phyloP scores from a whole-genome alignment of 2,113 vertebrate genomes.

The Silurus glanis region DNA sequence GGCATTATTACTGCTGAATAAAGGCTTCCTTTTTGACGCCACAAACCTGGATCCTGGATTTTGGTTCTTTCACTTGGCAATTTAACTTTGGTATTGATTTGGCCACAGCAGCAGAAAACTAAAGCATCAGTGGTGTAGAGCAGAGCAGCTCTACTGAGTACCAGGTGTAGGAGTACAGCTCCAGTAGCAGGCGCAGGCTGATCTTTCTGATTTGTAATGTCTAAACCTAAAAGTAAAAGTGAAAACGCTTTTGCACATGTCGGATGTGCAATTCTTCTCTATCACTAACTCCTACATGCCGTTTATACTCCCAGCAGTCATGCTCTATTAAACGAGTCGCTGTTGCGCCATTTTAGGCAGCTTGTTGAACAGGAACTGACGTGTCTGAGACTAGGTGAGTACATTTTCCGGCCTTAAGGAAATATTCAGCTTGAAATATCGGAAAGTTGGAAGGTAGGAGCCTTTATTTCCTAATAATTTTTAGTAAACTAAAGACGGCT shows the following conservation, averaged over 20 bases:
- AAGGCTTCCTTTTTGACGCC: too few species aligned
- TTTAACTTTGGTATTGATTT: too few species aligned
- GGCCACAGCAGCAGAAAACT: too few species aligned
- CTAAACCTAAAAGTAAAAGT: neutral
- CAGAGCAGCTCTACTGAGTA: neutral
- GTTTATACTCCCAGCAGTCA: neutral
- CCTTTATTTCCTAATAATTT: slow-evolving; percentile 25
- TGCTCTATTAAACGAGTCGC: slow-evolving; percentile 41
- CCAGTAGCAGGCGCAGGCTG: neutral
- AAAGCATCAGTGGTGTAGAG: neutral
- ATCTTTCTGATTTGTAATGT: neutral
- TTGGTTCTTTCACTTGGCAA: too few species aligned
- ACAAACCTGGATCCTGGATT: too few species aligned
- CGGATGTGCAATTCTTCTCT: neutral
- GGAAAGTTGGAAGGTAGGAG: slow-evolving; percentile 69
- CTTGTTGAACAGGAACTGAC: slow-evolving; percentile 75
- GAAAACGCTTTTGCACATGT: neutral
- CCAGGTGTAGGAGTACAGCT: neutral
- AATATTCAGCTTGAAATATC: slow-evolving; percentile 68
- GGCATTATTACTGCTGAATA: too few species aligned
- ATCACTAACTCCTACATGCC: neutral
- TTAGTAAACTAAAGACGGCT: slow-evolving; percentile 38
- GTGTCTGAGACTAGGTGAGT: slow-evolving; percentile 70
- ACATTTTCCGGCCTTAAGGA: slow-evolving; percentile 72
- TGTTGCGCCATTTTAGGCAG: slow-evolving; percentile 37